Percentiles rank a stretch among this genome's conserved stretches.
These are phyloP conservation scores for Flexamia atlantica DNA, from an alignment of 2,888 invertebrate species.

Conservation along the genomic window DNA sequence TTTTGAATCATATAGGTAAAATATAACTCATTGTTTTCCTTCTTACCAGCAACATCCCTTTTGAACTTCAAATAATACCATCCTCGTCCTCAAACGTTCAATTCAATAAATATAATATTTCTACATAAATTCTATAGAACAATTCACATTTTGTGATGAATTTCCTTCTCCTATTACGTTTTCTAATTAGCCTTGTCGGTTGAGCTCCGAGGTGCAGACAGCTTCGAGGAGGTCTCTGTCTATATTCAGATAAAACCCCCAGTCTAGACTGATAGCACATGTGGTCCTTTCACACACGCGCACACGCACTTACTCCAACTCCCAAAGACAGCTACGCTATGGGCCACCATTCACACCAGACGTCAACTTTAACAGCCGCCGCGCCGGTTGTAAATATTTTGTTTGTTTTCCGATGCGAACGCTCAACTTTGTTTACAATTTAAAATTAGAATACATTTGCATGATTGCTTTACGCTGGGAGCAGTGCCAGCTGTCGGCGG, in stretches of 20 bases:
- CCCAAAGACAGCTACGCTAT: neutral
- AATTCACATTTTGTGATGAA: too few species aligned
- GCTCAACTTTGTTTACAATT: slow-evolving; percentile 54
- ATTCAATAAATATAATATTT: too few species aligned
- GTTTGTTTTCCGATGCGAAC: slow-evolving; percentile 30
- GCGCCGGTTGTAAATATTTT: slow-evolving; percentile 46
- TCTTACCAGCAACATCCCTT: too few species aligned
- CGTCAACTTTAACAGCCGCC: slow-evolving; percentile 27
- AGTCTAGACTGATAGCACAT: neutral
- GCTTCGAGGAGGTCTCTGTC: neutral
- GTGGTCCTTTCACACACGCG: neutral
- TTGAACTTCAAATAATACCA: too few species aligned
- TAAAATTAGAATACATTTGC: slow-evolving; percentile 56
- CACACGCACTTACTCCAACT: neutral
- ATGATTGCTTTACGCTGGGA: slow-evolving; percentile 26
- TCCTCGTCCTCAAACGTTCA: too few species aligned
- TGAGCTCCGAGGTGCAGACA: too few species aligned
- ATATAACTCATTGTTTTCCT: too few species aligned
- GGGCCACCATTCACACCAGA: slow-evolving; percentile 7
- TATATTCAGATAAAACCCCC: neutral
- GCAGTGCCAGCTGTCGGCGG: neutral
- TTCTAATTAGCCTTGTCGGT: too few species aligned
- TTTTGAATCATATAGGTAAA: too few species aligned
- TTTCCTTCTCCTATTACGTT: too few species aligned
- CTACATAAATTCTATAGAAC: too few species aligned